phyloP scores from a whole-genome alignment of 2,113 vertebrate genomes.

The Hyperopisus bebe region DNA sequence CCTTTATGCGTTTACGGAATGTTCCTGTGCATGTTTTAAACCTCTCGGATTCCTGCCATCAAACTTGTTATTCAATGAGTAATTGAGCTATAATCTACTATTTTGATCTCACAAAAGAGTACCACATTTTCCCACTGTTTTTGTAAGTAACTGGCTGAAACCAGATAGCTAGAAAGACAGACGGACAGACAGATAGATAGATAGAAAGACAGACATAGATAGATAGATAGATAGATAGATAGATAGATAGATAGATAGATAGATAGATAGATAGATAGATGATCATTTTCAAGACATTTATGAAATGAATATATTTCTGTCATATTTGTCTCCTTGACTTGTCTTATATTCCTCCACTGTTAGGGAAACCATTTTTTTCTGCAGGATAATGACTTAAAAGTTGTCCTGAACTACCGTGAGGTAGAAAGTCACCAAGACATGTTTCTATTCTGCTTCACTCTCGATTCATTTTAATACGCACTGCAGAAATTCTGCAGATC shows the following conservation, averaged over 20 bases:
- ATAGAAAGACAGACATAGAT: background rate
- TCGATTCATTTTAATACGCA: slow-evolving; percentile 14
- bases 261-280: background rate
- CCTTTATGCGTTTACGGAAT: background rate
- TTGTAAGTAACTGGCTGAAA: background rate
- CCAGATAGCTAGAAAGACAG: background rate
- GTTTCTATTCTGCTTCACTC: background rate
- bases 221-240: background rate
- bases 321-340: background rate
- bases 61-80: background rate
- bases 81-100: background rate
- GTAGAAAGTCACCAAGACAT: background rate
- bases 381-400: slow-evolving; percentile 8
- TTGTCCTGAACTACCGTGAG: background rate
- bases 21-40: background rate
- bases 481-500: slow-evolving; percentile 30
- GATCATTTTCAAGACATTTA: background rate
- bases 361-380: background rate
- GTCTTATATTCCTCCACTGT: background rate
- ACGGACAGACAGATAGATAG: background rate
- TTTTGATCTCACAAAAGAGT: background rate
- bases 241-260: background rate
- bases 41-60: background rate
- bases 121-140: background rate
- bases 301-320: background rate